phyloP scores from a whole-genome alignment of 2,113 vertebrate genomes.

The Falcunculus frontatus region DNA sequence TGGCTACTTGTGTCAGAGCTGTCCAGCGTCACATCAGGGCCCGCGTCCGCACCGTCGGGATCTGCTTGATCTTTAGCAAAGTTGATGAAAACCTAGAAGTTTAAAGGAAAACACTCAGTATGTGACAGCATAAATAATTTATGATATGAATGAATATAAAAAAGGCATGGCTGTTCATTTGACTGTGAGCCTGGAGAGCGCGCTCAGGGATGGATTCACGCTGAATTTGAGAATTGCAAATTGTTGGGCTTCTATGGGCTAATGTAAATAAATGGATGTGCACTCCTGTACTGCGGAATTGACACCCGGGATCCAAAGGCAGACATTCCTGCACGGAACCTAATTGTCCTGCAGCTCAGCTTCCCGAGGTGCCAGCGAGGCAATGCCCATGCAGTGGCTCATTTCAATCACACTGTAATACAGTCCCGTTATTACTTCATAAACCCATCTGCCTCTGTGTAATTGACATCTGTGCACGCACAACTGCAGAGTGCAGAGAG shows the following conservation, averaged over 20 bases:
- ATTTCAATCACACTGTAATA: neutral
- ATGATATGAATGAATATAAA: neutral
- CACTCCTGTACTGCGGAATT: neutral
- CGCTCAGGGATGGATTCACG: neutral
- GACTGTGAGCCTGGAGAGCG: neutral
- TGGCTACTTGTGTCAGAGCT: conserved; percentile 67
- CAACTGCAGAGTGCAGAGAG: neutral
- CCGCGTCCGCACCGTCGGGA: conserved; percentile 19
- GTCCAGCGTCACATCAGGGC: conserved; percentile 16
- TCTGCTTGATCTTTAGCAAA: conserved; percentile 85
- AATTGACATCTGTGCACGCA: neutral
- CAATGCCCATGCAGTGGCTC: neutral
- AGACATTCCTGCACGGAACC: neutral
- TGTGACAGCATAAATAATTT: neutral
- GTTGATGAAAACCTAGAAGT: conserved; percentile 91
- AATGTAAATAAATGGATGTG: neutral
- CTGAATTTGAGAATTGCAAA: neutral
- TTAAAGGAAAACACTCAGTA: conserved; percentile 29
- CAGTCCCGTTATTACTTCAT: neutral
- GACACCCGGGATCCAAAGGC: rapidly evolving
- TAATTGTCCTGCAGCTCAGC: neutral
- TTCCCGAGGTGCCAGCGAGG: neutral
- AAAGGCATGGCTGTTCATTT: neutral
- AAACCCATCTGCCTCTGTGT: neutral
- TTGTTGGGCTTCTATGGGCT: neutral